Conservation (phyloP, 2,888 invertebrate genomes). For the Patella caerulea region DNA sequence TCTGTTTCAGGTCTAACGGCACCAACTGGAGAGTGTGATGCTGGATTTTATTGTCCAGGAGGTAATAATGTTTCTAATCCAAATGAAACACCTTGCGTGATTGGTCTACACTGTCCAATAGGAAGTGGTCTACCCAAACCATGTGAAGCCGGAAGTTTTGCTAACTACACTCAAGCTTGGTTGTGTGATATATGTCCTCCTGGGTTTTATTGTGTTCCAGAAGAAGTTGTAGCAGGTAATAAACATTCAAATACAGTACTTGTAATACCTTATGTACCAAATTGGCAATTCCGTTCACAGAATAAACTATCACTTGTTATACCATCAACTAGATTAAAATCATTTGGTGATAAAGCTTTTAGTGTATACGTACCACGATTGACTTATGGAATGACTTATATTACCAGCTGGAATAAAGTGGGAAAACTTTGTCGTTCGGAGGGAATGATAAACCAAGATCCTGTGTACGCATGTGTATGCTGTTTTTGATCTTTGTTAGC, state of each 20-base stretch:
- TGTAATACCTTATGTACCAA: no score
- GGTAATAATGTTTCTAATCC: constrained; percentile 62
- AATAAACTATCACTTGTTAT: no score
- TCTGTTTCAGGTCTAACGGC: constrained; percentile 55
- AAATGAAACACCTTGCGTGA: constrained; percentile 60
- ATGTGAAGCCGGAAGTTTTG: constrained; percentile 63
- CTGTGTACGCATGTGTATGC: no score
- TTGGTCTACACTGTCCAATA: constrained; percentile 66
- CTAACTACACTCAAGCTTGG: constrained; percentile 64
- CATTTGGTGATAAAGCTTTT: no score
- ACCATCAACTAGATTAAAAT: no score
- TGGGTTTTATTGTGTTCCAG: constrained; percentile 68
- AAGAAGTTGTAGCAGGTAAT: constrained; percentile 61
- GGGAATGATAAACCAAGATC: no score
- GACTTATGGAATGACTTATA: no score
- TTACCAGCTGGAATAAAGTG: no score
- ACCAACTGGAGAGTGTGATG: constrained; percentile 61
- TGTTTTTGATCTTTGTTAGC: no score
- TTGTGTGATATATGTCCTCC: constrained; percentile 61
- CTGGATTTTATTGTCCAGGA: constrained; percentile 68
- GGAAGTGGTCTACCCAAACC: constrained; percentile 61
- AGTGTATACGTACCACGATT: no score
- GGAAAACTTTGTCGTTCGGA: no score
- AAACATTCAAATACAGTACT: not conserved
- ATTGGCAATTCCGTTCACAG: no score